A percentile compares a stretch with the other conserved stretches of the same genome.
Conservation (phyloP, 2,888 invertebrate genomes). For the Lysandra coridon region DNA sequence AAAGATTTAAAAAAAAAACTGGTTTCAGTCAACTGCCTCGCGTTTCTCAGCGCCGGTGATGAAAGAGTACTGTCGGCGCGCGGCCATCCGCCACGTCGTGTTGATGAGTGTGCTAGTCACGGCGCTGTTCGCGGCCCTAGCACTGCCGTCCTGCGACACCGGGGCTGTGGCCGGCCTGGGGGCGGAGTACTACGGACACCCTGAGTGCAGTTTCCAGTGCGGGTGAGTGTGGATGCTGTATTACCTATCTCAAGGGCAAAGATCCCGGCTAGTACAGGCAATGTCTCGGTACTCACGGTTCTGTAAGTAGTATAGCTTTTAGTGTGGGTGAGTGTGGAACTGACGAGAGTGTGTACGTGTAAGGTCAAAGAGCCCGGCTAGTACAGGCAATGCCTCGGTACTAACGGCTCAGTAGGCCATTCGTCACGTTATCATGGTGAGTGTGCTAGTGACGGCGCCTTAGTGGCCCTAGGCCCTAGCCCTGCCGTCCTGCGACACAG, state of each 20-base stretch:
- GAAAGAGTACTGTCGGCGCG: constrained; percentile 35
- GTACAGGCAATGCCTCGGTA: too few relatives aligned
- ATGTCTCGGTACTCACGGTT: too few relatives aligned
- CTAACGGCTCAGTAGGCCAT: too few relatives aligned
- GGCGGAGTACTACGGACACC: constrained; percentile 37
- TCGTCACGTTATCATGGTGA: too few relatives aligned
- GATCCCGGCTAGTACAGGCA: too few relatives aligned
- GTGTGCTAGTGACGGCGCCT: constrained; percentile 1
- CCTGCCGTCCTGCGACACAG: constrained; percentile 38
- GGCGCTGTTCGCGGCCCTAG: constrained; percentile 13
- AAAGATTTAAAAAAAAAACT: too few relatives aligned
- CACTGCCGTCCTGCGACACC: constrained; percentile 38
- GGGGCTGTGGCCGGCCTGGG: constrained; percentile 41
- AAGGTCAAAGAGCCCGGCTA: too few relatives aligned
- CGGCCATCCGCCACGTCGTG: constrained; percentile 37
- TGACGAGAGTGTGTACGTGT: too few relatives aligned
- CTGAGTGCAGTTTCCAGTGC: constrained; percentile 44
- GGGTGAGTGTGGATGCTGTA: constrained; percentile 40
- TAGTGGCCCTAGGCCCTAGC: constrained; percentile 16
- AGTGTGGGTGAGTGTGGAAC: too few relatives aligned
- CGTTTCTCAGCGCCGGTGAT: constrained; percentile 42
- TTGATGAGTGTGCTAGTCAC: constrained; percentile 37
- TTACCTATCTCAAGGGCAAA: too few relatives aligned
- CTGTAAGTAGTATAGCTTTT: too few relatives aligned
- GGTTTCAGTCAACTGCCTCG: constrained; percentile 40